Evolutionary conservation across 1,140 invertebrate genomes (phyloP).

Genomic region (Phymastichus coffea): DNA sequence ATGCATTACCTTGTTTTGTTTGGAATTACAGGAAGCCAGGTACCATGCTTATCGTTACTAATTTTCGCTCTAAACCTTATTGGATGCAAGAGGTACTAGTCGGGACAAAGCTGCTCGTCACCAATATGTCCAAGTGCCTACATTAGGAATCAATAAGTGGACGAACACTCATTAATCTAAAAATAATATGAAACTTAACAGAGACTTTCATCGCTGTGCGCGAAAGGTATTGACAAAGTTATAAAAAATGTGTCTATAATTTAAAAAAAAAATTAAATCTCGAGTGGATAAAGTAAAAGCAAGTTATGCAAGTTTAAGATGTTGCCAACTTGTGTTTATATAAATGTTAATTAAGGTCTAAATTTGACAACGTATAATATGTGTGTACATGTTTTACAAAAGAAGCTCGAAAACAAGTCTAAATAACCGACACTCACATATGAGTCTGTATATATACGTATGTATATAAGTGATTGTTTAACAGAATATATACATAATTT

Average conservation of each 20-base stretch:
- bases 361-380: conserved; percentile 22
- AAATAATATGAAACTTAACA: background rate
- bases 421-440: conserved; percentile 9
- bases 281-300: background rate
- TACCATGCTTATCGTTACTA: conserved; percentile 15
- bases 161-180: conserved; percentile 15
- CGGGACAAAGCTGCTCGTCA: conserved; percentile 13
- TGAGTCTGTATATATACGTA: conserved; percentile 20
- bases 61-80: conserved; percentile 15
- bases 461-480: conserved; percentile 21
- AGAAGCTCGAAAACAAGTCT: too few species aligned
- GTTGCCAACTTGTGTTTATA: conserved; percentile 23
- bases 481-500: conserved; percentile 1
- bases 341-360: conserved; percentile 28
- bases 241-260: background rate
- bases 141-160: conserved; percentile 17
- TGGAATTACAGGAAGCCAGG: conserved; percentile 19
- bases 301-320: conserved; percentile 18
- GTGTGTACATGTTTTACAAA: conserved; percentile 24
- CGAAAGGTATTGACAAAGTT: conserved; percentile 7
- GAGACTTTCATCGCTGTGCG: conserved; percentile 17
- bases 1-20: background rate
- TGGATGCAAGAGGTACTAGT: conserved; percentile 15
- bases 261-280: conserved; percentile 5
- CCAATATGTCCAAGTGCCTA: conserved; percentile 29